A percentile compares a stretch with the other conserved stretches of the same genome.
Conservation (phyloP, 2,888 invertebrate species). For the Hipparchia sbordonii region DNA sequence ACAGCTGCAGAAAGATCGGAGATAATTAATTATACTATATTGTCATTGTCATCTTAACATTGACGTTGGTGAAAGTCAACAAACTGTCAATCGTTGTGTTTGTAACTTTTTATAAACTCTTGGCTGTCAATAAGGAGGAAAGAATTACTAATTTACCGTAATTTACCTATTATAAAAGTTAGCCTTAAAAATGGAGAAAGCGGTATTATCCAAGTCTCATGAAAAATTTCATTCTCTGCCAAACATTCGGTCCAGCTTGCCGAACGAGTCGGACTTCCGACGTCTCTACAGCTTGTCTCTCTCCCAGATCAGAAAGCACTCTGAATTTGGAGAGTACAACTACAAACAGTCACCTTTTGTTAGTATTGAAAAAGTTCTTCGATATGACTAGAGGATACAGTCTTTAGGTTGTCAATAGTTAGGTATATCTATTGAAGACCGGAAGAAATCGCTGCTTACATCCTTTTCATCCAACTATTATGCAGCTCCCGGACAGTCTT, state of each 20-base stretch:
- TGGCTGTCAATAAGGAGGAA: not conserved
- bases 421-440: too few species aligned
- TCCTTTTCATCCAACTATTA: too few species aligned
- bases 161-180: not conserved
- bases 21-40: too few species aligned
- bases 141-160: not conserved
- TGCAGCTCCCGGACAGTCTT: too few species aligned
- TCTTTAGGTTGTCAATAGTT: too few species aligned
- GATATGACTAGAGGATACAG: too few species aligned
- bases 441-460: too few species aligned
- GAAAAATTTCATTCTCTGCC: slow-evolving; percentile 46
- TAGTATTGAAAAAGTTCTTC: slow-evolving; percentile 38
- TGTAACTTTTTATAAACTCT: too few species aligned
- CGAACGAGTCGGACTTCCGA: slow-evolving; percentile 45
- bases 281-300: slow-evolving; percentile 60
- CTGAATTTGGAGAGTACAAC: slow-evolving; percentile 52
- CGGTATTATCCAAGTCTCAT: slow-evolving; percentile 22
- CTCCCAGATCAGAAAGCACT: slow-evolving; percentile 53
- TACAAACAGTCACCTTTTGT: slow-evolving; percentile 70
- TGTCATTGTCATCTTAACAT: too few species aligned
- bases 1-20: too few species aligned
- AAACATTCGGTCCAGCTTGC: slow-evolving; percentile 43
- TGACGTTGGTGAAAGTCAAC: too few species aligned
- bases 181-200: slow-evolving; percentile 19
- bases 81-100: too few species aligned